Base-by-base conservation (phyloP, 1,140 invertebrate genomes). In the Papilio aristodemus region DNA sequence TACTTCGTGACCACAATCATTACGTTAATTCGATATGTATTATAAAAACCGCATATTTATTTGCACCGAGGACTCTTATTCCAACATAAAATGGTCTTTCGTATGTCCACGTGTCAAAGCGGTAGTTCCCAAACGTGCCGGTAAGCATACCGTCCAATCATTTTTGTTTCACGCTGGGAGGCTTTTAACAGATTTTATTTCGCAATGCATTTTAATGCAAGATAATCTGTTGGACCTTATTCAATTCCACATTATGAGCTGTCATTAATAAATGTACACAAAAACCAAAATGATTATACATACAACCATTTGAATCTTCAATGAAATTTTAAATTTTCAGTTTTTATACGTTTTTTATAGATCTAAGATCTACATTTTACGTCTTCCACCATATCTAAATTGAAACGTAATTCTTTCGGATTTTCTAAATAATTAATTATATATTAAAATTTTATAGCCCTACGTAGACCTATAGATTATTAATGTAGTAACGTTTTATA, bases 11-110 rank as follows among this genome's bases (percentile, higher is more conserved):
- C 39, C 69, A 70, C 76, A 71, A 70, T 76, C 71, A 69, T 75
- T 77, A 71, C 73, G 72, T 85, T 87, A 86, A 87, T 85, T 81
- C 74, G 77, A 81, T 81, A 80, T 68, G 78, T 81, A 78, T 73
- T 82, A 85, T 87, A 88, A 90, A 89, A 84, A 83, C 67, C 76
- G 77, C 71, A 73, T 85, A 77, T 87, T 87, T 89, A 89, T 90
- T 78, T 72, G 68, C 77, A 67, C 75, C 78, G 50, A 60, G 37
- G 73, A 64, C 71, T 79, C 80, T 82, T 77, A 80, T 77, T 67
- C 66, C 71, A 80, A 74, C 77, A 87, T 90, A 87, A 89, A 87
- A 72, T 81, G 62, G 54, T 62, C 46, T 46, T 81, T 83, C 70
- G 71, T 81, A 86, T 80, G 80, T 80, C 69, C 78, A 77, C 78